A percentile compares a stretch with the other conserved stretches of the same genome.
Conservation (phyloP, 2,797 vertebrate species). For the Clarias platycephalus region DNA sequence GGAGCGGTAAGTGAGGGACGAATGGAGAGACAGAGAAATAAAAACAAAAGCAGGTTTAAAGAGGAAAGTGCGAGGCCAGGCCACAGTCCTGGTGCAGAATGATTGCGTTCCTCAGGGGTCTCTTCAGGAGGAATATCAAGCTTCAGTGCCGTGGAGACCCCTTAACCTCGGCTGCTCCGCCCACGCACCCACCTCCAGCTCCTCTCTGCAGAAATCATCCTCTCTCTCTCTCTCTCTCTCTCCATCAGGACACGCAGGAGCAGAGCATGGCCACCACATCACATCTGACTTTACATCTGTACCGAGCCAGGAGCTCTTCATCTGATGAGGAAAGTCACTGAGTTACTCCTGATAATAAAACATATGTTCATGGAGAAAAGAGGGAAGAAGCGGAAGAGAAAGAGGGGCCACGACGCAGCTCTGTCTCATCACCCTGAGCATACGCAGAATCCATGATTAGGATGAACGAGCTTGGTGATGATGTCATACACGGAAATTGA, state of each 20-base stretch:
- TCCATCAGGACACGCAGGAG: background rate
- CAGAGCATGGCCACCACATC: background rate
- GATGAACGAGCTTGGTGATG: constrained; percentile 28
- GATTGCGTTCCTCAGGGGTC: constrained; percentile 52
- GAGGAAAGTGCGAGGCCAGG: constrained; percentile 13
- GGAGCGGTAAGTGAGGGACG: constrained; percentile 16
- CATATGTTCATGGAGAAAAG: background rate
- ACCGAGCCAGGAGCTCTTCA: background rate
- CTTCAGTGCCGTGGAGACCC: constrained; percentile 52
- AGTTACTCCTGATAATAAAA: background rate
- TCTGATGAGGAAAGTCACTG: constrained; percentile 25
- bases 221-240: background rate
- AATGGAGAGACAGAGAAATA: constrained; percentile 18
- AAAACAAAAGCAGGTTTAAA: constrained; percentile 16
- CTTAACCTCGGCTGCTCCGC: constrained; percentile 42
- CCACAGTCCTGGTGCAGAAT: constrained; percentile 7
- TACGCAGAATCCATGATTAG: constrained; percentile 61
- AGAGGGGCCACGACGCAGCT: constrained; percentile 22
- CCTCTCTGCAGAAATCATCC: constrained; percentile 64
- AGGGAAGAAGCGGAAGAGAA: constrained; percentile 44
- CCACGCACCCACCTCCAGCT: constrained; percentile 46
- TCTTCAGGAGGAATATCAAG: constrained; percentile 55
- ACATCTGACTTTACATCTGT: background rate
- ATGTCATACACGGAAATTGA: constrained; percentile 19
- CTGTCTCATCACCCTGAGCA: constrained; percentile 7